These are phyloP conservation scores for Halcyon chelicuti DNA, from an alignment of 2,797 vertebrate genomes.

Conservation along the genomic window DNA sequence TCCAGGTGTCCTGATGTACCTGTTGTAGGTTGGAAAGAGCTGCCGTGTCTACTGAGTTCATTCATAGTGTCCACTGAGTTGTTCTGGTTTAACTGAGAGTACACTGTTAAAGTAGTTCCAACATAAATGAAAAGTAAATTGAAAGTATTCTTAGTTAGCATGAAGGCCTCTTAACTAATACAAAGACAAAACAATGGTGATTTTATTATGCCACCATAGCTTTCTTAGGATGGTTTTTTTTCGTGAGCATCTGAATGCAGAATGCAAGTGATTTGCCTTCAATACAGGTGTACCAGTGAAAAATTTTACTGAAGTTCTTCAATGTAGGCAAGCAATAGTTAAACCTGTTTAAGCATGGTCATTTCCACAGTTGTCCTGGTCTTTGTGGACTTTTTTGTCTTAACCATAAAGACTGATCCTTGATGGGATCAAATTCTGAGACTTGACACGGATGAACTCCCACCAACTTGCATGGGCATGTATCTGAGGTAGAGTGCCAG, in stretches of 20 bases:
- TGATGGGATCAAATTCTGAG: background rate
- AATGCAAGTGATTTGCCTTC: background rate
- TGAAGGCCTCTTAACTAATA: background rate
- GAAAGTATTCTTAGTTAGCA: background rate
- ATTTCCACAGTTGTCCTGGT: background rate
- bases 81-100: background rate
- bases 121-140: background rate
- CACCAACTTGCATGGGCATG: background rate
- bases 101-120: background rate
- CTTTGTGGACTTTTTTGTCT: background rate
- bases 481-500: background rate
- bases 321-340: background rate
- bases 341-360: background rate
- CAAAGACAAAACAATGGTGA: background rate
- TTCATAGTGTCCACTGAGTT: background rate
- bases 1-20: background rate
- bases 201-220: background rate
- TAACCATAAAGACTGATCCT: background rate
- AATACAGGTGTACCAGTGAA: rapidly evolving
- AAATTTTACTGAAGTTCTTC: background rate
- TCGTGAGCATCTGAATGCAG: background rate
- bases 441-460: background rate
- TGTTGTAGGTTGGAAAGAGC: background rate
- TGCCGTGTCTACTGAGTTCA: background rate
- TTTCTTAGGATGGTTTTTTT: background rate